Base-by-base conservation (phyloP, 2,888 invertebrate genomes). In the Ecliptopera silaceata region DNA sequence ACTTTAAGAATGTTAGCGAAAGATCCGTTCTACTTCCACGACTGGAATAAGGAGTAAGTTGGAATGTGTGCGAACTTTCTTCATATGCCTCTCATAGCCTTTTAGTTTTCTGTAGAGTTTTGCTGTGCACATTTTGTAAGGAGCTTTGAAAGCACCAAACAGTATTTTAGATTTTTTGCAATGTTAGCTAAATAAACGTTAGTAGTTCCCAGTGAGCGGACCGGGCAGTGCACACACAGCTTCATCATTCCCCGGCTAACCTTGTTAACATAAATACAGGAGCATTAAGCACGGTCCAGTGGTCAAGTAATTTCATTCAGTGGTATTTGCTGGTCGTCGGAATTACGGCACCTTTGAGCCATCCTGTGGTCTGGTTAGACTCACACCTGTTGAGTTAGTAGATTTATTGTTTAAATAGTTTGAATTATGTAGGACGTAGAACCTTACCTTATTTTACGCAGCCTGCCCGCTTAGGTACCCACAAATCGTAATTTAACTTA, bases 11-110 rank as follows among this genome's bases (percentile, higher is more conserved):
- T 77, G 66, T 57, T 51, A 42, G 49, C 48, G 17, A 58, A 65
- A 66, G 64, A 69, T 65, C 69, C 67, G 66, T 67, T 64, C 68
- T 62, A 53, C 69, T 71, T 65, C 70, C 62, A 61, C 68, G 57
- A 29, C 38, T 67, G 56, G 63, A 64, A 62, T 64, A 69, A 72
- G 56, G 63, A 64, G 63, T 64, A 69, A 72, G 72, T 79, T 71
- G 65, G 70, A 68, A 74, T 75, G 72, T 72, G 70, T 64, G 63
- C 68, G 54, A 80, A 79, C 77, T 80, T 80, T 79, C 79, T 79
- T 80, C 79, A 80, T 80, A 80, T 80, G 80, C 76, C 76, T 69
- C 72, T 74, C 74, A 65, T 69, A 74, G 76, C 70, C 71, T 73
- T 67, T 69, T 66, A 65, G 58, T 54, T n/a, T n/a, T 47, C 32